phyloP scores from a whole-genome alignment of 2,888 invertebrate genomes.

The Drosophila phalerata region DNA sequence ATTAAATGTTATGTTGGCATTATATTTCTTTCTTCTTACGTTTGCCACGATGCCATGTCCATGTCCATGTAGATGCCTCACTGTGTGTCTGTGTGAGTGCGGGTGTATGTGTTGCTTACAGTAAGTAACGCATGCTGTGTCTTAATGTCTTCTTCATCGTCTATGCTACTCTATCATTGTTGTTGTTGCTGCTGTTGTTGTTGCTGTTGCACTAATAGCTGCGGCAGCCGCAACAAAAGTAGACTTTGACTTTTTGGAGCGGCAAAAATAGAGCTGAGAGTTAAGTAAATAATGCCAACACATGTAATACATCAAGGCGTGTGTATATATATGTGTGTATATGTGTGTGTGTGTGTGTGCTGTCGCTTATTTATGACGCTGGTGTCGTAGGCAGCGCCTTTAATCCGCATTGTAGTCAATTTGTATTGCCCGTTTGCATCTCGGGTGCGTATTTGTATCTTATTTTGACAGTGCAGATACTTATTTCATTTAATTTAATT shows the following conservation, averaged over 20 bases:
- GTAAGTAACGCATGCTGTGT: constrained; percentile 75
- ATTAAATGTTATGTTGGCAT: constrained; percentile 82
- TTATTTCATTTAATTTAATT: constrained; percentile 61
- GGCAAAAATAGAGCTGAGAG: constrained; percentile 73
- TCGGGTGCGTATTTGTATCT: constrained; percentile 26
- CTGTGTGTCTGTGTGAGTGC: constrained; percentile 14
- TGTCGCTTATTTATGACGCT: constrained; percentile 64
- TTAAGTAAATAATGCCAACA: constrained; percentile 80
- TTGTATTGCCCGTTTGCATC: constrained; percentile 41
- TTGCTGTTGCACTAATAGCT: constrained; percentile 71
- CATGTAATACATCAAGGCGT: constrained; percentile 73
- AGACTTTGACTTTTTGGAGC: constrained; percentile 76
- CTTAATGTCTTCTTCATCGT: constrained; percentile 75
- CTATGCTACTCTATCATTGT: constrained; percentile 36
- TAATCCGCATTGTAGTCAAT: constrained; percentile 46
- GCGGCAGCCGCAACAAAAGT: constrained; percentile 56
- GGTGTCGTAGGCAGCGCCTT: constrained; percentile 46
- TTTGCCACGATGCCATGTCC: constrained; percentile 43
- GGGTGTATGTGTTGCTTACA: constrained; percentile 26
- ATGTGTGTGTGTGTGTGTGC: constrained; percentile 22
- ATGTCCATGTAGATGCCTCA: constrained; percentile 26
- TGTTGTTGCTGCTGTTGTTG: constrained; percentile 40
- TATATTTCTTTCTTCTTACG: constrained; percentile 78
- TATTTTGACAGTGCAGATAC: constrained; percentile 31
- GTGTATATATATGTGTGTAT: constrained; percentile 18